phyloP scores from a whole-genome alignment of 2,888 invertebrate genomes.

The Mesorhabditis sp. region DNA sequence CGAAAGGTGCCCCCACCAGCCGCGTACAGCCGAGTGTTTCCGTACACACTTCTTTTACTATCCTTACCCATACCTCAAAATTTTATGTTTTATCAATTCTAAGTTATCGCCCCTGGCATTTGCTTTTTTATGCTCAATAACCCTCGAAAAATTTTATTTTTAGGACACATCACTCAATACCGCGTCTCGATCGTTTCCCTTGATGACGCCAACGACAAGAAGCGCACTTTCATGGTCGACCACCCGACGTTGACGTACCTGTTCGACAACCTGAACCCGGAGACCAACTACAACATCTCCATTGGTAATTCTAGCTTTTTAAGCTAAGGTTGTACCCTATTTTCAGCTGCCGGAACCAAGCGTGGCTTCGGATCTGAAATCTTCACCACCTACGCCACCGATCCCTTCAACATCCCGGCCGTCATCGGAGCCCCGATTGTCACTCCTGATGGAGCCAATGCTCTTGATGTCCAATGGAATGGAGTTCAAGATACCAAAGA shows the following conservation, averaged over 20 bases:
- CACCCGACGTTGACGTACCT: conserved; percentile 51
- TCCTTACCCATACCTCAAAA: not conserved
- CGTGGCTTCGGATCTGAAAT: conserved; percentile 56
- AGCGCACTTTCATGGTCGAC: conserved; percentile 40
- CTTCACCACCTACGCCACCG: conserved; percentile 53
- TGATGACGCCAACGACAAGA: conserved; percentile 45
- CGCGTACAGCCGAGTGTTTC: not conserved
- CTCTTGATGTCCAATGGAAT: conserved; percentile 55
- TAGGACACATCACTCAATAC: conserved; percentile 50
- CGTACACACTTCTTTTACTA: not conserved
- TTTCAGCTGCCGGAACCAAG: conserved; percentile 38
- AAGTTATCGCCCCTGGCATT: not conserved
- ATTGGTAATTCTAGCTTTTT: conserved; percentile 30
- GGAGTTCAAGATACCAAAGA: conserved; percentile 51
- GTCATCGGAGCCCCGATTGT: conserved; percentile 42
- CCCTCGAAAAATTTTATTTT: not conserved
- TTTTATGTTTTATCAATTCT: not conserved
- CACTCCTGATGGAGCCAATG: conserved; percentile 51
- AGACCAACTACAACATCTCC: conserved; percentile 57
- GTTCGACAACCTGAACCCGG: conserved; percentile 53
- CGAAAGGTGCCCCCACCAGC: not conserved
- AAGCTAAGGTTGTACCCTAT: conserved; percentile 9
- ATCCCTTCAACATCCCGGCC: conserved; percentile 54
- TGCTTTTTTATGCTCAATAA: not conserved
- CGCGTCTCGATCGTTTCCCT: conserved; percentile 47